Percentiles rank a stretch among this genome's conserved stretches.
Evolutionary conservation across 2,888 invertebrate genomes (phyloP).

Genomic region (Tetragonisca angustula): DNA sequence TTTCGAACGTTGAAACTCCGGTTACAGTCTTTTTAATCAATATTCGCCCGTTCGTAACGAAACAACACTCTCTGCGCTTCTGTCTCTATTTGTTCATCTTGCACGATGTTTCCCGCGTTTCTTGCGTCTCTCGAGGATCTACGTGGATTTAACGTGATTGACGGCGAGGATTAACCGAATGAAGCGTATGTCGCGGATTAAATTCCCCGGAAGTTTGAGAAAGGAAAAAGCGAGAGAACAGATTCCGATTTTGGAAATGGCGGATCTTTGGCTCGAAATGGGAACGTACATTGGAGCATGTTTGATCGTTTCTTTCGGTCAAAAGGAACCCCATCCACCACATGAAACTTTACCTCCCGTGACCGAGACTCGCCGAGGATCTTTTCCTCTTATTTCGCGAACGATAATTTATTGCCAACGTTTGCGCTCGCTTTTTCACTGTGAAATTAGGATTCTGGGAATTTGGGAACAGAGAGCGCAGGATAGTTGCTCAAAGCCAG

Average conservation of each 20-base stretch:
- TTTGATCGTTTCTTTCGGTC: not conserved
- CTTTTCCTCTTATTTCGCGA: not conserved
- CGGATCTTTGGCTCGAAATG: too few relatives aligned
- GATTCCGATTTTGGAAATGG: not conserved
- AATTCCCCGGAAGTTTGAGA: slow-evolving; percentile 60
- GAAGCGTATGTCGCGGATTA: slow-evolving; percentile 61
- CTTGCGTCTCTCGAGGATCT: slow-evolving; percentile 50
- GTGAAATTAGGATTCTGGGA: slow-evolving; percentile 58
- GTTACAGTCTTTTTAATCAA: not conserved
- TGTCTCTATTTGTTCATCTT: slow-evolving; percentile 10
- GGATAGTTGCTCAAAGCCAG: slow-evolving; percentile 74
- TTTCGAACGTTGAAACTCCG: not conserved
- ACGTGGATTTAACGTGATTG: slow-evolving; percentile 70
- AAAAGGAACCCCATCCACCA: not conserved
- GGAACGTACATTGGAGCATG: not conserved
- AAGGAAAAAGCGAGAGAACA: slow-evolving; percentile 38
- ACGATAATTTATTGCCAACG: not conserved
- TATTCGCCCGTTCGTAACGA: not conserved
- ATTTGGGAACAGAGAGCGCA: slow-evolving; percentile 43
- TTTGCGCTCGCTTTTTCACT: slow-evolving; percentile 23
- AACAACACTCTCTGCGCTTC: slow-evolving; percentile 3
- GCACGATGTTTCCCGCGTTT: slow-evolving; percentile 53
- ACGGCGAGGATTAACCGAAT: slow-evolving; percentile 70
- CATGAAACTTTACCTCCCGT: too few relatives aligned
- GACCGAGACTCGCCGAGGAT: not conserved